Conservation (phyloP, 2,113 vertebrate species). For the Chionis minor region DNA sequence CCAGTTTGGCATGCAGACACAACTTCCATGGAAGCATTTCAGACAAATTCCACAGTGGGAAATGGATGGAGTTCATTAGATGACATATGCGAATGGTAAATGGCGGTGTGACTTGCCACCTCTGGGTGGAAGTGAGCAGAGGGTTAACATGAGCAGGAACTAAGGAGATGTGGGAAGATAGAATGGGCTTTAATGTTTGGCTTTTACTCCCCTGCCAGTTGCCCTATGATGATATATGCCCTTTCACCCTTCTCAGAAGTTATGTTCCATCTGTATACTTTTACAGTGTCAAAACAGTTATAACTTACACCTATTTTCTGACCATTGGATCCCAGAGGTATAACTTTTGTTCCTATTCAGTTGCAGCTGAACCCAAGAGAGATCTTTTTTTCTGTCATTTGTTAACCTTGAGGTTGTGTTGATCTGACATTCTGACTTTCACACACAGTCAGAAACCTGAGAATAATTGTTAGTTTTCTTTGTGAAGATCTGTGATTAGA, state of each 20-base stretch:
- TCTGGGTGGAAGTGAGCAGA: not conserved
- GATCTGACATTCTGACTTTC: conserved; percentile 59
- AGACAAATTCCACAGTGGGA: not conserved
- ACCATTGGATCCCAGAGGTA: conserved; percentile 47
- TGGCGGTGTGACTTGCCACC: not conserved
- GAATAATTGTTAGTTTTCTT: conserved; percentile 55
- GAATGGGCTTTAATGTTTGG: conserved; percentile 51
- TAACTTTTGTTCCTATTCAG: conserved; percentile 45
- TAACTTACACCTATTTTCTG: conserved; percentile 64
- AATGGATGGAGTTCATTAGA: not conserved
- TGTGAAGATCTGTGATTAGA: conserved; percentile 22
- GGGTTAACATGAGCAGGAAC: conserved; percentile 43
- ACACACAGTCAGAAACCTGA: conserved; percentile 40
- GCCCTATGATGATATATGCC: conserved; percentile 43
- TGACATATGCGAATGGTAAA: not conserved
- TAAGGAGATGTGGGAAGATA: conserved; percentile 31
- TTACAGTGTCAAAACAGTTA: conserved; percentile 62
- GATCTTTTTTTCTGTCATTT: conserved; percentile 26
- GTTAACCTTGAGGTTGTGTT: conserved; percentile 58
- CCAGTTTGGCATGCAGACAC: not conserved
- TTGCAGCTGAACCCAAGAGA: conserved; percentile 34
- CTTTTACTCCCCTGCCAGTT: conserved; percentile 49
- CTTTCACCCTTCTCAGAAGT: conserved; percentile 50
- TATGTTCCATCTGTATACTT: conserved; percentile 52
- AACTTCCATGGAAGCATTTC: not conserved